Evolutionary conservation across 2,888 invertebrate genomes (phyloP), one percentile per base, ranked within the genome.

Genomic region (Cantharis nigra): DNA sequence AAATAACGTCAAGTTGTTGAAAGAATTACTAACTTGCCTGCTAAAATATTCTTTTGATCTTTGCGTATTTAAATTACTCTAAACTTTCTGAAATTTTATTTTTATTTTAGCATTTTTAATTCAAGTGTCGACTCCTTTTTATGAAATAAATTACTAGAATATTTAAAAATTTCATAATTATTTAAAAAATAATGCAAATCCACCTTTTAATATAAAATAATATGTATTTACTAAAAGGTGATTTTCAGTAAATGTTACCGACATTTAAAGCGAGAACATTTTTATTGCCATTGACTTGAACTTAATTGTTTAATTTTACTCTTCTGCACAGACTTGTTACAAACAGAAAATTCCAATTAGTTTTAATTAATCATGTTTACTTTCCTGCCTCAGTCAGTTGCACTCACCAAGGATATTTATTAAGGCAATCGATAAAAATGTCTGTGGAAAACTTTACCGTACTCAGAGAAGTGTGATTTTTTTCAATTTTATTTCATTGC

Each of bases 281-380:
- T 71, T 71, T 63, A 18, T 63, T 64, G 63, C 64, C 18, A 16
- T 16, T 30, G 28, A 30, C 18, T 67, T 74, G n/a, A 16, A 23
- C 49, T 71, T 75, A 75, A 75, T 76, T 76, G 72, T 76, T 72
- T 76, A 76, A 76, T 69, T 76, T 72, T 64, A 65, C 63, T 76
- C 63, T 65, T 69, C 63, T 69, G 63, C 63, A 70, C 72, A 64
- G 72, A 76, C 69, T 76, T 70, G 76, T 72, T 76, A 72, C 69
- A 70, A 76, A 76, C 76, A 77, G 71, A 74, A 77, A 74, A 77
- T 74, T 77, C 74, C 74, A 77, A 77, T 77, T 77, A 77, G 77
- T 74, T 74, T 74, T 74, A 77, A 77, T 77, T 77, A 77, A 77
- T 77, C 77, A 77, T 77, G 74, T 77, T 77, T 74, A 74, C 77